phyloP scores from a whole-genome alignment of 53 echinoderm and acorn worm species.

The Hippasteria phrygiana region DNA sequence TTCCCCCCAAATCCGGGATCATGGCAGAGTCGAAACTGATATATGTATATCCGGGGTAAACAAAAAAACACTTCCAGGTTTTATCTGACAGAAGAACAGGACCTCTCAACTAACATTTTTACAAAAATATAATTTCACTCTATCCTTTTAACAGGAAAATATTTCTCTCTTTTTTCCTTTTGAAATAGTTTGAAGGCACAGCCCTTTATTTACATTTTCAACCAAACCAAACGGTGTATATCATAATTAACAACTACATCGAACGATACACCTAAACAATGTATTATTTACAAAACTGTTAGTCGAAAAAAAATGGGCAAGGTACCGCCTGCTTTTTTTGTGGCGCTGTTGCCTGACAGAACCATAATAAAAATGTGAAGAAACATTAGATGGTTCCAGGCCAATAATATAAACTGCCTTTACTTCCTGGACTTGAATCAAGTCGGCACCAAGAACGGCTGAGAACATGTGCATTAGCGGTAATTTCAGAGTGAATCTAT shows the following conservation, averaged over 20 bases:
- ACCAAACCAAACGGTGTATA: background rate
- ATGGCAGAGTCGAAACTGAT: background rate
- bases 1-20: slow-evolving; percentile 11
- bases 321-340: background rate
- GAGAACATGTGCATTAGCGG: background rate
- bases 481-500: background rate
- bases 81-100: too few relatives aligned
- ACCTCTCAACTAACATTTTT: background rate
- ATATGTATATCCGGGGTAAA: slow-evolving; percentile 1
- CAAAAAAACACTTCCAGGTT: background rate
- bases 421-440: background rate
- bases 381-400: background rate
- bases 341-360: background rate
- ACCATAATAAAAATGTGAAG: background rate
- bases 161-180: slow-evolving; percentile 51
- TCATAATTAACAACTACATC: background rate
- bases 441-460: background rate
- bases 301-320: too few relatives aligned
- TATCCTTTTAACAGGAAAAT: slow-evolving; percentile 56
- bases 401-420: background rate
- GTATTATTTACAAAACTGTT: background rate
- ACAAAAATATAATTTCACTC: slow-evolving; percentile 9
- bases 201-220: slow-evolving; percentile 47
- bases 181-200: slow-evolving; percentile 70
- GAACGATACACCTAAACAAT: background rate